Evolutionary conservation across 1,140 invertebrate genomes (phyloP).

Genomic region (Scaptomyza graminum): DNA sequence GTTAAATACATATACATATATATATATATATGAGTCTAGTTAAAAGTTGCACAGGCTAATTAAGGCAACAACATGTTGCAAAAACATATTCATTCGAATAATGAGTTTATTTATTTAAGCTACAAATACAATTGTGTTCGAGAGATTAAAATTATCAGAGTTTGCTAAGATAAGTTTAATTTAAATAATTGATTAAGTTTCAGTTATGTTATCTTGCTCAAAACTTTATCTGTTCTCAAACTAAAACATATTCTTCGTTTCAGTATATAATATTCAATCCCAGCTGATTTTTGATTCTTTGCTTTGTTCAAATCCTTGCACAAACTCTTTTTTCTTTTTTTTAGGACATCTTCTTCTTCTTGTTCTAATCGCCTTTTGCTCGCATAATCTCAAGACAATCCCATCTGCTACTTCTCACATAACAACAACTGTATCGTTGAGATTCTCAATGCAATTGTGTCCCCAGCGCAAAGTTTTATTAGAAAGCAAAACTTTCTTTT

Average conservation of each 20-base stretch:
- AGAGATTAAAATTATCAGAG: too few relatives aligned
- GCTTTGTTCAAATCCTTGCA: background rate
- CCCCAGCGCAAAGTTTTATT: conserved; percentile 66
- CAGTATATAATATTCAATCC: too few relatives aligned
- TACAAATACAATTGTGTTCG: background rate
- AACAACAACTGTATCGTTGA: conserved; percentile 50
- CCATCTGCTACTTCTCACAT: conserved; percentile 45
- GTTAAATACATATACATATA: conserved; percentile 27
- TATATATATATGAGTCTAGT: conserved; percentile 40
- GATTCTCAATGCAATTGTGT: conserved; percentile 58
- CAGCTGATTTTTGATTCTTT: background rate
- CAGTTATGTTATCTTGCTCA: too few relatives aligned
- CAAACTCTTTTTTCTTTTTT: conserved; percentile 17
- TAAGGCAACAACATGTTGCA: conserved; percentile 39
- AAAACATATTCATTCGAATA: conserved; percentile 7
- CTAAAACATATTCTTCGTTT: too few relatives aligned
- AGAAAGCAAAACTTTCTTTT: conserved; percentile 75
- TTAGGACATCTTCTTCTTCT: background rate
- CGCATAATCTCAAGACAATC: conserved; percentile 34
- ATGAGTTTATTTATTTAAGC: background rate
- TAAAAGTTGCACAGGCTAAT: conserved; percentile 44
- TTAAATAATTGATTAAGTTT: too few relatives aligned
- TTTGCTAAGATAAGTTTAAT: too few relatives aligned
- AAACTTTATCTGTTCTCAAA: background rate
- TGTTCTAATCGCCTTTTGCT: background rate